Base-by-base conservation (phyloP, 2,113 vertebrate species). In the Atherinomorus stipes region DNA sequence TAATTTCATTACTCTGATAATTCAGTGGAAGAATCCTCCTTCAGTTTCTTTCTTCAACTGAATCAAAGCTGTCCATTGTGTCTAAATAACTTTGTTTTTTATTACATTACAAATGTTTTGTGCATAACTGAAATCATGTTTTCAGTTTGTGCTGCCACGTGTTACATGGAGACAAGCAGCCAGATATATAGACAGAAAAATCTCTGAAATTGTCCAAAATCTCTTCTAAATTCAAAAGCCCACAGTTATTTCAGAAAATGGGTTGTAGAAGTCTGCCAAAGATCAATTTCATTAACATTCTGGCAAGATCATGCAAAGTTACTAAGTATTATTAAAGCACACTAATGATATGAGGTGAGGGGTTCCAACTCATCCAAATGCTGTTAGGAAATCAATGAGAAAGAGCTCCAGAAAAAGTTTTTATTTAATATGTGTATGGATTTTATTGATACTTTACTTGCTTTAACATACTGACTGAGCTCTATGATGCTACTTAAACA, bases 281-380 rank as follows among this genome's bases (percentile, higher is more conserved):
- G 71, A 85, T 87, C 56, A 65, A 81, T 86, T 83, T 88, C 63
- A 87, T 89, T 87, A 87, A 78, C 77, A 75, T 81, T 83, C 80
- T 83, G 74, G 66, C 64, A 71, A 65, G 74, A 52, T 71, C 47
- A 37, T 47, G 61, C 26, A 67, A 70, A 56, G 54, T 76, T 83
- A 64, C 57, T 47, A 60, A 50, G 45, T 50, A 51, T 40, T 31
- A 78, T 77, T 71, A 85, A 85, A 84, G 86, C n/a, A 78, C 51
- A 69, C 50, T 66, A 70, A 21, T 59, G 18, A 72, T 40, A 50
- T 68, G 47, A 74, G 70, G 71, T 66, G n/a, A 75, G 26, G 1
- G 21, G 54, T 74, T 77, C 47, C 49, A 57, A 45, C 40, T 28
- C 58, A 56, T 79, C 68, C 26, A 26, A 61, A 62, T 25, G 19